phyloP scores from a whole-genome alignment of 2,797 vertebrate species.

The Cirrhinus mrigala region DNA sequence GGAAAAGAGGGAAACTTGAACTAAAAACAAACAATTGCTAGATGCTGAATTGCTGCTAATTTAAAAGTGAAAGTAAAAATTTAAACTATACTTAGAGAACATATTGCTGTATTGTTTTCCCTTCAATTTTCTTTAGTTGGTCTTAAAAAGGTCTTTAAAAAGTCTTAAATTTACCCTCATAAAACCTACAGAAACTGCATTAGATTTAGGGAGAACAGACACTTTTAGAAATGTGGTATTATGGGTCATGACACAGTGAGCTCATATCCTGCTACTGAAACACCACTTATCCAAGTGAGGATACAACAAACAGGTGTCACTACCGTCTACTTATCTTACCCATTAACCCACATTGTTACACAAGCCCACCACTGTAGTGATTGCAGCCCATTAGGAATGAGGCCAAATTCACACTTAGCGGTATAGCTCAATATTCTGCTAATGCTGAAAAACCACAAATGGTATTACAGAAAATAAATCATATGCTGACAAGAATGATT shows the following conservation, averaged over 20 bases:
- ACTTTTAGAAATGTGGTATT: background rate
- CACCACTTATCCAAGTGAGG: background rate
- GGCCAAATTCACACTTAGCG: slow-evolving; percentile 27
- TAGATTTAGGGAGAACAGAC: background rate
- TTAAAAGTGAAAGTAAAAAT: no score
- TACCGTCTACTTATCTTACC: slow-evolving; percentile 16
- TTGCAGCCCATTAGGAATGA: slow-evolving; percentile 22
- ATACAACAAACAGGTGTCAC: background rate
- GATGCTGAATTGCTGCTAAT: no score
- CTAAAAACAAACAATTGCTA: no score
- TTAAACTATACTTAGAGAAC: no score
- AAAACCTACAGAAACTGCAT: background rate
- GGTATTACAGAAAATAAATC: background rate
- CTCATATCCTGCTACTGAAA: background rate
- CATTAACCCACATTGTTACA: slow-evolving; percentile 52
- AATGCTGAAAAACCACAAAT: background rate
- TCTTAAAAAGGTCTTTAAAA: no score
- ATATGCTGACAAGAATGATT: background rate
- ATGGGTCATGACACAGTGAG: background rate
- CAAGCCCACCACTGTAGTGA: slow-evolving; percentile 17
- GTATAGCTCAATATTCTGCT: slow-evolving; percentile 5
- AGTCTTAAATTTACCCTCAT: no score
- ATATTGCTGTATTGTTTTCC: no score
- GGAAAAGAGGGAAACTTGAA: no score
- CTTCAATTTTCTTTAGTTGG: no score